These are phyloP conservation scores for Pelecanus crispus DNA, from an alignment of 2,113 vertebrate genomes.

Conservation along the genomic window DNA sequence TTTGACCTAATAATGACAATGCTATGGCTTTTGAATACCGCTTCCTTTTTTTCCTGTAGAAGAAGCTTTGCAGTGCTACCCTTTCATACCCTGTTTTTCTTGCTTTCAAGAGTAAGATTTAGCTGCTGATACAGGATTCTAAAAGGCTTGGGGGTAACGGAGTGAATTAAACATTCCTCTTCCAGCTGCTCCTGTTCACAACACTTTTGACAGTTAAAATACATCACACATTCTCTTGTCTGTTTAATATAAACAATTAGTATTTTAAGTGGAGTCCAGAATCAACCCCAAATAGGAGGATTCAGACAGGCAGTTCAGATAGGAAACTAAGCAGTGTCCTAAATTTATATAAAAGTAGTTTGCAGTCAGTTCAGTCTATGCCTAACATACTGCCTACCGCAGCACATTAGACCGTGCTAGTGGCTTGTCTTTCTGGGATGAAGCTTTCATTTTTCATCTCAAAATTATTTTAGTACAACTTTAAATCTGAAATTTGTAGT, in stretches of 20 bases:
- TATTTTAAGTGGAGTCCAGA: constrained; percentile 74
- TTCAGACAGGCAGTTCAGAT: constrained; percentile 64
- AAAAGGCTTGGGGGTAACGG: constrained; percentile 24
- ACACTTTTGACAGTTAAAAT: constrained; percentile 78
- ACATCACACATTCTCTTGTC: constrained; percentile 79
- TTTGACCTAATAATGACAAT: not conserved
- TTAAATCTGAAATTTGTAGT: not conserved
- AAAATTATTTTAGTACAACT: not conserved
- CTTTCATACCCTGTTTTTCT: not conserved
- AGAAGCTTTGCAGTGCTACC: not conserved
- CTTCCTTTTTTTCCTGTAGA: not conserved
- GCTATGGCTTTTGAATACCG: not conserved
- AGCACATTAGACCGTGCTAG: not conserved
- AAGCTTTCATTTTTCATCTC: not conserved
- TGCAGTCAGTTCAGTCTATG: not conserved
- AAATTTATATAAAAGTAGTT: constrained; percentile 55
- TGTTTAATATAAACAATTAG: constrained; percentile 75
- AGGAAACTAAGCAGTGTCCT: constrained; percentile 67
- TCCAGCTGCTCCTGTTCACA: constrained; percentile 79
- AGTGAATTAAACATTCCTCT: constrained; percentile 57
- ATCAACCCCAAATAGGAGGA: constrained; percentile 70
- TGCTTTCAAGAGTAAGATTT: constrained; percentile 10
- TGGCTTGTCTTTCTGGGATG: not conserved
- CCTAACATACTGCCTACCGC: not conserved
- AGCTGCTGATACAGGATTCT: constrained; percentile 42